Base-by-base conservation (phyloP, 2,888 invertebrate genomes). In the Xanthia togata region DNA sequence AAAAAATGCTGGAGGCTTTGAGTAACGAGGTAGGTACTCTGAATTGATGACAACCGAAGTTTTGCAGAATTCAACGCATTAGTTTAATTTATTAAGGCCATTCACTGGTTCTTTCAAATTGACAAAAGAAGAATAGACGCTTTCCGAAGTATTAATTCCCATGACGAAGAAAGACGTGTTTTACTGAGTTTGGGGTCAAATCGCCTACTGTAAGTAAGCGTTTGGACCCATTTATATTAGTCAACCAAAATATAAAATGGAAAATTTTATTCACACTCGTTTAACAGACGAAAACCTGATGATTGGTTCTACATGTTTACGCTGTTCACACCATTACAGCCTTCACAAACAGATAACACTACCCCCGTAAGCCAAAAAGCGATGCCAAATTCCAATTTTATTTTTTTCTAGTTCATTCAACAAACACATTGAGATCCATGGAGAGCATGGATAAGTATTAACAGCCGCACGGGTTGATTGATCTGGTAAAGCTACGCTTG, bases 21-120 rank as follows among this genome's bases (percentile, higher is more conserved):
- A 14, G 14, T 67, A 31, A 50, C 14, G 9, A 41, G 41, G 9
- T 23, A 50, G 35, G 35, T 38, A 69, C 59, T 31, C 26, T 1
- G 20, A 59, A 26, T 59, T 69, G 4, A 26, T 26, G 41, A 57
- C 11, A 17, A 47, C 38, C 38, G 23, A 47, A 4, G 38, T 23
- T 71, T 73, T 47, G 4, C 17, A 47, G 23, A 73, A 59, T 71
- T 47, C 26, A 47, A 71, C 17, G 23, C 47, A 26, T 44, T 38
- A 1, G 23, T 26, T 38, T 71, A 6, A 59, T 59, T 71, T 47
- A 71, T 71, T 47, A 35, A 26, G 26, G 26, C 57, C n/a, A 68
- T 72, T 72, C 9, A 23, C 4, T 55, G 0, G 23, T 9, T 38
- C 17, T 38, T 59, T 70, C 5, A n/a, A 71, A 47, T 50, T 71